A percentile compares a stretch with the other conserved stretches of the same genome.
These are phyloP conservation scores for Mycteria americana DNA, from an alignment of 2,797 vertebrate genomes.

Conservation along the genomic window DNA sequence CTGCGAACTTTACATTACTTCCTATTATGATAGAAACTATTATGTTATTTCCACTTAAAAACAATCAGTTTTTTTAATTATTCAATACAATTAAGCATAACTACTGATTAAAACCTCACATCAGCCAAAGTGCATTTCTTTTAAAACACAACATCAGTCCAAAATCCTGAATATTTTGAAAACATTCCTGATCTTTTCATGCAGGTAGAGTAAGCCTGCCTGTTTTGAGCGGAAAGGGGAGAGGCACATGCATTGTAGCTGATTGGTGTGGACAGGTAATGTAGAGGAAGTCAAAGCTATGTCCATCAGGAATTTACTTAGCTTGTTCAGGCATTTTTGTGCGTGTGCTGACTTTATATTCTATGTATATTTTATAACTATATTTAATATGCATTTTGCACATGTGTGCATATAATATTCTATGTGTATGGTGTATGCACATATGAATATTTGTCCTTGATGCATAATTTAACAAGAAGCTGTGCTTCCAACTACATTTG, in stretches of 20 bases:
- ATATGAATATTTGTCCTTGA: neutral
- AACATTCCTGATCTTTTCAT: neutral
- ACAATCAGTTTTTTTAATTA: neutral
- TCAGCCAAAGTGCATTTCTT: neutral
- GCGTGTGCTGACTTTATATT: neutral
- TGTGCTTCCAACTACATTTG: neutral
- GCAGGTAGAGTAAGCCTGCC: accelerated
- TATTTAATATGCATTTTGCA: neutral
- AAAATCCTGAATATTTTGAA: neutral
- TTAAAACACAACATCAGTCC: neutral
- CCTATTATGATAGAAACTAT: neutral
- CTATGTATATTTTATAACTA: neutral
- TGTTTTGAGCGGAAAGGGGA: neutral
- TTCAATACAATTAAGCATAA: neutral
- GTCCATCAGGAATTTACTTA: neutral
- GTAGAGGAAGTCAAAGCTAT: neutral
- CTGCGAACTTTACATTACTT: neutral
- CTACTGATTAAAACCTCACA: neutral
- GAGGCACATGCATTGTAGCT: neutral
- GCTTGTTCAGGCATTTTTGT: neutral
- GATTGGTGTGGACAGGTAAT: neutral
- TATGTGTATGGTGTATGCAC: neutral
- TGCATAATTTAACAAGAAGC: neutral
- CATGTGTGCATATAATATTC: neutral
- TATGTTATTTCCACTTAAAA: neutral